Conservation (phyloP, 2,888 invertebrate species). For the Gymnosoma rotundatum region DNA sequence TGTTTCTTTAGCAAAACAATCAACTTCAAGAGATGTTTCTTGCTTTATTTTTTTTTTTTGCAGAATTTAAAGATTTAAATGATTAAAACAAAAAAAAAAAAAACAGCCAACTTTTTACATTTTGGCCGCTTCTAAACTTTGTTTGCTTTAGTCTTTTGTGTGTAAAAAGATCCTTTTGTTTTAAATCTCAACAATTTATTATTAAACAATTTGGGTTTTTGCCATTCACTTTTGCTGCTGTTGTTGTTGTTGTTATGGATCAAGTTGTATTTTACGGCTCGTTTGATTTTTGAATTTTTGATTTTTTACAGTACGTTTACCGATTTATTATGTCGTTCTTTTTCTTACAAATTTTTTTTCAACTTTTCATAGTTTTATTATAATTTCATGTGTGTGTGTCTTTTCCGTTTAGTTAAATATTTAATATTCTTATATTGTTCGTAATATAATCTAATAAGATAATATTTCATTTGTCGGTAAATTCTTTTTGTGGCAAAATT, state of each 20-base stretch:
- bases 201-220: constrained; percentile 42
- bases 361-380: not conserved
- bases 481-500: constrained; percentile 39
- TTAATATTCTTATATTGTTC: constrained; percentile 50
- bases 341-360: constrained; percentile 23
- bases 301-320: constrained; percentile 67
- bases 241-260: constrained; percentile 34
- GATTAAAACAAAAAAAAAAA: constrained; percentile 51
- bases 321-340: constrained; percentile 58
- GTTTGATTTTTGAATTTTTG: constrained; percentile 72
- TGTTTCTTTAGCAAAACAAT: constrained; percentile 35
- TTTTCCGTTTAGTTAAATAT: constrained; percentile 52
- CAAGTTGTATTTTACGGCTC: constrained; percentile 71
- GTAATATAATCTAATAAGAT: constrained; percentile 70
- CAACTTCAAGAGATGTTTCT: constrained; percentile 42
- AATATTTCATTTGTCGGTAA: constrained; percentile 68
- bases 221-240: no score
- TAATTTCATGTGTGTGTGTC: constrained; percentile 1
- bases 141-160: constrained; percentile 55
- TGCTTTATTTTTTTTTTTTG: constrained; percentile 3
- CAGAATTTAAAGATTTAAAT: constrained; percentile 53
- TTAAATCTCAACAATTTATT: constrained; percentile 47
- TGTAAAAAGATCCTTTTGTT: constrained; percentile 64
- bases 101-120: constrained; percentile 23
- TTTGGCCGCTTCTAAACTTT: constrained; percentile 32